Percentiles rank a stretch among this genome's conserved stretches.
Evolutionary conservation across 2,888 invertebrate species (phyloP).

Genomic region (Tetanocera ferruginea): DNA sequence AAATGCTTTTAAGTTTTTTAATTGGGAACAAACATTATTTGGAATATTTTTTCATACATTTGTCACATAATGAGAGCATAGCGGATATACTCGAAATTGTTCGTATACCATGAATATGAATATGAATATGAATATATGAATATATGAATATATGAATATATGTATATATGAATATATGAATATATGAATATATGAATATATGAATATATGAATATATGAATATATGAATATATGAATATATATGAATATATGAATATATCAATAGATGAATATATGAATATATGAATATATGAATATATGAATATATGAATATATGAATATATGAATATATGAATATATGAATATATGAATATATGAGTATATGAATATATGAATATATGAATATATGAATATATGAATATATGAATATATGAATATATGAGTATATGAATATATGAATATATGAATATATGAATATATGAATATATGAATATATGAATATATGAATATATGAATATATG

Average conservation of each 20-base stretch:
- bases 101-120: neutral
- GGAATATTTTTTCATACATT: no score
- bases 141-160: neutral
- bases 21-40: no score
- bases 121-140: neutral
- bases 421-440: neutral
- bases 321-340: neutral
- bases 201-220: neutral
- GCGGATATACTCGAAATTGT: no score
- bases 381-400: neutral
- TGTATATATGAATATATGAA: neutral
- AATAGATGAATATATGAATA: neutral
- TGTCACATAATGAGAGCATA: no score
- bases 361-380: neutral
- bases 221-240: neutral
- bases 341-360: neutral
- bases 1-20: no score
- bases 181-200: neutral
- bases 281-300: slow-evolving; percentile 3
- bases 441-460: no score
- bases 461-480: no score
- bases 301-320: neutral
- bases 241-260: neutral
- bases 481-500: no score
- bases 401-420: neutral